These are phyloP conservation scores for Cynodonichthys magdalenae DNA, from an alignment of 2,797 vertebrate genomes.

Conservation along the genomic window DNA sequence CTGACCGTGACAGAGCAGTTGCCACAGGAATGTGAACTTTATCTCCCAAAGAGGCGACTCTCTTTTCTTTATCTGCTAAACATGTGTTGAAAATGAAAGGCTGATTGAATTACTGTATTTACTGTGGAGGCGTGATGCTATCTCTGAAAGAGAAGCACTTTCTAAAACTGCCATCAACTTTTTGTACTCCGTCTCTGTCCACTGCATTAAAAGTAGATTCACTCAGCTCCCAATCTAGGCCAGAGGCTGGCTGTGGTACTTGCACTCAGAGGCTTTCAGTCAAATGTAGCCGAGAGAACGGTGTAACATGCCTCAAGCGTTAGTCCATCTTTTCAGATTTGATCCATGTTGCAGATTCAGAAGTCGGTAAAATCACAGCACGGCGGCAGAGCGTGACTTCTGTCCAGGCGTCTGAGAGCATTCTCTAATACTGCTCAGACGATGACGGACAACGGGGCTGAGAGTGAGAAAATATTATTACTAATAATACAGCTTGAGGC, in stretches of 20 bases:
- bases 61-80: slow-evolving; percentile 48
- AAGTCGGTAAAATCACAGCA: slow-evolving; percentile 69
- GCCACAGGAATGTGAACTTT: slow-evolving; percentile 61
- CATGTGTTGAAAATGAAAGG: slow-evolving; percentile 54
- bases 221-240: slow-evolving; percentile 37
- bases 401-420: slow-evolving; percentile 68
- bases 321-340: slow-evolving; percentile 59
- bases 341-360: slow-evolving; percentile 59
- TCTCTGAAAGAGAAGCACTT: slow-evolving; percentile 22
- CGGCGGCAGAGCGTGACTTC: slow-evolving; percentile 56
- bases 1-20: slow-evolving; percentile 56
- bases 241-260: slow-evolving; percentile 37
- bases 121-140: slow-evolving; percentile 34
- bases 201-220: slow-evolving; percentile 11
- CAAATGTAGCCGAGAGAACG: slow-evolving; percentile 33
- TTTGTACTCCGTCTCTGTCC: slow-evolving; percentile 11
- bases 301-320: slow-evolving; percentile 36
- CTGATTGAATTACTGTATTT: slow-evolving; percentile 50
- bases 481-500: slow-evolving; percentile 70
- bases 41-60: slow-evolving; percentile 51
- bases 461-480: slow-evolving; percentile 77
- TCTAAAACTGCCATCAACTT: slow-evolving; percentile 25
- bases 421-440: slow-evolving; percentile 72
- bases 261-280: slow-evolving; percentile 63
- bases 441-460: slow-evolving; percentile 49